Evolutionary conservation across 2,888 invertebrate species (phyloP).

Genomic region (Xestia ashworthii): DNA sequence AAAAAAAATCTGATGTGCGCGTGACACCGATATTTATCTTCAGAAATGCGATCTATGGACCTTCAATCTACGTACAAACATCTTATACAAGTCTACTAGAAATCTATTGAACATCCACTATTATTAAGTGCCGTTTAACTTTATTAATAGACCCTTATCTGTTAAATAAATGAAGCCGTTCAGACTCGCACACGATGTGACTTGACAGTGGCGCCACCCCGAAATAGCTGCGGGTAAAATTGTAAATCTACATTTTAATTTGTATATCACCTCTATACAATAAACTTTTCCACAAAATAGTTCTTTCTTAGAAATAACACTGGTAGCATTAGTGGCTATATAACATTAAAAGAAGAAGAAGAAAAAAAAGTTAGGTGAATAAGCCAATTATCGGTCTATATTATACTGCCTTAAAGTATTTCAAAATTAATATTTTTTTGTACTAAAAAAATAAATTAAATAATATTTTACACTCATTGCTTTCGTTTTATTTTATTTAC

Average conservation of each 20-base stretch:
- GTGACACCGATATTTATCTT: neutral
- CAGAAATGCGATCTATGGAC: neutral
- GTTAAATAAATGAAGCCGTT: neutral
- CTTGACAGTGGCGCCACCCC: constrained; percentile 34
- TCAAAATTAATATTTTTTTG: neutral
- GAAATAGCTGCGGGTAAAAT: neutral
- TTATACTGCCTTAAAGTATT: neutral
- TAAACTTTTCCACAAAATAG: neutral
- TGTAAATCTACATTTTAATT: neutral
- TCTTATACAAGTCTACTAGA: neutral
- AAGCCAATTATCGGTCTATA: constrained; percentile 4
- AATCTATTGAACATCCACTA: neutral
- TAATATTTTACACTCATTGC: neutral
- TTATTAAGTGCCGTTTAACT: neutral
- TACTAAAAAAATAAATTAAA: neutral
- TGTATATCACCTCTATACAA: neutral
- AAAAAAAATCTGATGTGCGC: neutral
- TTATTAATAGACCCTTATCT: neutral
- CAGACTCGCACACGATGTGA: neutral
- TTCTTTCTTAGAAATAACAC: neutral
- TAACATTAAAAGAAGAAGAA: neutral
- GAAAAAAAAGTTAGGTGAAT: constrained; percentile 11
- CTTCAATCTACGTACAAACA: neutral
- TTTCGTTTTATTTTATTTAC: neutral
- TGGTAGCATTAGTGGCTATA: neutral